Conservation (phyloP, 2,888 invertebrate genomes). For the Calliscelio sp. region DNA sequence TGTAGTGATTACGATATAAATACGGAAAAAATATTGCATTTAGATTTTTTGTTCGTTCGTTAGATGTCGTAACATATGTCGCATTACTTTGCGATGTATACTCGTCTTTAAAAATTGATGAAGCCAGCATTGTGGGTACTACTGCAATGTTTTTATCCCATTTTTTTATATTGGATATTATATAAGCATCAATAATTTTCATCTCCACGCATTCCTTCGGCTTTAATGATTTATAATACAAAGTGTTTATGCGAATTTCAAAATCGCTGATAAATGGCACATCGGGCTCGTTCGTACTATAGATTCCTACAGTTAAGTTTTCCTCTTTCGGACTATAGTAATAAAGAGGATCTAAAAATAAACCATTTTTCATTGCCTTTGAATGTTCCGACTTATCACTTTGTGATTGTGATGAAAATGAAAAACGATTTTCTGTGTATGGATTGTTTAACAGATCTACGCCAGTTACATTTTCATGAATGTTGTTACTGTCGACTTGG, state of each 20-base stretch:
- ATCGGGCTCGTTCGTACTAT: not conserved
- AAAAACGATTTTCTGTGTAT: too few relatives aligned
- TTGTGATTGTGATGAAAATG: too few relatives aligned
- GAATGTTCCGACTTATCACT: constrained; percentile 36
- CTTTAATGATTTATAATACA: not conserved
- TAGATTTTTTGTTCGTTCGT: not conserved
- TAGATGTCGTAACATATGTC: too few relatives aligned
- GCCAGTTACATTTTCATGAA: too few relatives aligned
- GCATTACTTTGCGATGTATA: not conserved
- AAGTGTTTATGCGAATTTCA: not conserved
- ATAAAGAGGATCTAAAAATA: constrained; percentile 31
- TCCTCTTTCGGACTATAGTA: not conserved
- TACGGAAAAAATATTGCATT: not conserved
- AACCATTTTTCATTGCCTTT: constrained; percentile 17
- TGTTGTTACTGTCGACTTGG: not conserved
- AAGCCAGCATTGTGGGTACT: not conserved
- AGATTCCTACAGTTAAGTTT: constrained; percentile 3
- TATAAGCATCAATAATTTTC: constrained; percentile 1
- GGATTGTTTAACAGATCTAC: too few relatives aligned
- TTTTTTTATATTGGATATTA: not conserved
- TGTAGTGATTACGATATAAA: not conserved
- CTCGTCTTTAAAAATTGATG: not conserved
- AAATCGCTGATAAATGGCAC: not conserved
- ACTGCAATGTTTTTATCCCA: not conserved
- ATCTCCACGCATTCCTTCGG: not conserved